Base-by-base conservation (phyloP, 2,888 invertebrate genomes). In the Rhynchonema sp. region DNA sequence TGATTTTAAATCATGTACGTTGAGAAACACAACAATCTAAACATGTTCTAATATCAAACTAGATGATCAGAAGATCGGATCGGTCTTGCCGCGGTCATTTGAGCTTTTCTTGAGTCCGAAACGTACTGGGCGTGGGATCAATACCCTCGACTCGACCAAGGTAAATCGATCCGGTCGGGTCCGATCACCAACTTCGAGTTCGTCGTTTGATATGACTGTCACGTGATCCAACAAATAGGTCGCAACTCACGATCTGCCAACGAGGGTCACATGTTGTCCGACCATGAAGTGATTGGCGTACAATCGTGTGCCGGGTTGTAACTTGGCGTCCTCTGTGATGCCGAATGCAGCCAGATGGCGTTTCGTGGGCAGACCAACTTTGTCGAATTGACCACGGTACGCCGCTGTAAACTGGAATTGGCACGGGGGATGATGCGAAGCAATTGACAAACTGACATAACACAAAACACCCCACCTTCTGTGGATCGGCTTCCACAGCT, bases 211-310 rank as follows among this genome's bases (percentile, higher is more conserved):
- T n/a, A n/a, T n/a, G n/a, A n/a, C n/a, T n/a, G n/a, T n/a, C n/a
- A n/a, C n/a, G n/a, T n/a, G n/a, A n/a, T n/a, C n/a, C n/a, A n/a
- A n/a, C n/a, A n/a, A n/a, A n/a, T n/a, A n/a, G n/a, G n/a, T n/a
- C n/a, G n/a, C n/a, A n/a, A 59, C 83, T 81, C 76, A 89, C 88
- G 94, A 92, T 79, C 84, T 85, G 46, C 87, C 92, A 68, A 84
- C 80, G 27, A 91, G 81, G 77, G 98, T 96, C 6, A 99, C 82
- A 73, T 80, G 82, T 73, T 92, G 87, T 22, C 98, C 98, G 59
- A 86, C 84, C 73, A 27, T 1, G n/a, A 59, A 59, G 46, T 59
- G 59, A n/a, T 25, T n/a, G 3, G 49, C 59, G 2, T 23, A 17
- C 3, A 59, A 49, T 1, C 25, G 55, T 17, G 59, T 49, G 49